Percentiles rank a stretch among this genome's conserved stretches.
These are phyloP conservation scores for Tiliacea aurago DNA, from an alignment of 2,888 invertebrate species.

Conservation along the genomic window DNA sequence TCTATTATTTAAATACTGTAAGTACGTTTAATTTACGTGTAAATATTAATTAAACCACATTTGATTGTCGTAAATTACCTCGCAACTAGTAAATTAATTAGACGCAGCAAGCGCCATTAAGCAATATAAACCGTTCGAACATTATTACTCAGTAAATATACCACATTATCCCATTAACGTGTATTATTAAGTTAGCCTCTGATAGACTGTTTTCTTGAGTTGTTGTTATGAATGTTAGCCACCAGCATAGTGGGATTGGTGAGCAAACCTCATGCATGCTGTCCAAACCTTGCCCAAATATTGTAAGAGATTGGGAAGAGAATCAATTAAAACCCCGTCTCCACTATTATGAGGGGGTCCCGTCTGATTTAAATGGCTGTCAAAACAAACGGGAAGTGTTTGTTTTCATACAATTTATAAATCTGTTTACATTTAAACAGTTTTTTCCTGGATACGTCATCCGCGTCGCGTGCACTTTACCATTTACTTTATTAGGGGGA, in stretches of 20 bases:
- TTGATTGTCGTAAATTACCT: neutral
- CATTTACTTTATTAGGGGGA: neutral
- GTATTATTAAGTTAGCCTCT: conserved; percentile 4
- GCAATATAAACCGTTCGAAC: conserved; percentile 35
- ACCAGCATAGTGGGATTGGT: neutral
- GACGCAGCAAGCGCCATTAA: conserved; percentile 5
- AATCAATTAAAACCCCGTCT: neutral
- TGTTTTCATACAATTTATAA: neutral
- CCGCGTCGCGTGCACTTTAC: neutral
- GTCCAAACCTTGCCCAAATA: neutral
- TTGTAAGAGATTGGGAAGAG: no score
- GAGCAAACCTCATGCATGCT: neutral
- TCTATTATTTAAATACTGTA: no score
- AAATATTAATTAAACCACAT: no score
- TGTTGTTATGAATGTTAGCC: neutral
- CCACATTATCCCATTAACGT: conserved; percentile 23
- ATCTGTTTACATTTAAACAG: neutral
- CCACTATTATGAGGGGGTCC: neutral
- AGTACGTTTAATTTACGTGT: no score
- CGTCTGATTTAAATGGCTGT: neutral
- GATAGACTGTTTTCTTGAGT: neutral
- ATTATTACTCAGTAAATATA: conserved; percentile 36
- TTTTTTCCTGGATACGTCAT: conserved; percentile 7
- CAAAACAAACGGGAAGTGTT: neutral
- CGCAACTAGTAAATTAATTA: conserved; percentile 15